Percentiles rank a stretch among this genome's conserved stretches.
These are phyloP conservation scores for Spodoptera picta DNA, from an alignment of 2,888 invertebrate species.

Conservation along the genomic window DNA sequence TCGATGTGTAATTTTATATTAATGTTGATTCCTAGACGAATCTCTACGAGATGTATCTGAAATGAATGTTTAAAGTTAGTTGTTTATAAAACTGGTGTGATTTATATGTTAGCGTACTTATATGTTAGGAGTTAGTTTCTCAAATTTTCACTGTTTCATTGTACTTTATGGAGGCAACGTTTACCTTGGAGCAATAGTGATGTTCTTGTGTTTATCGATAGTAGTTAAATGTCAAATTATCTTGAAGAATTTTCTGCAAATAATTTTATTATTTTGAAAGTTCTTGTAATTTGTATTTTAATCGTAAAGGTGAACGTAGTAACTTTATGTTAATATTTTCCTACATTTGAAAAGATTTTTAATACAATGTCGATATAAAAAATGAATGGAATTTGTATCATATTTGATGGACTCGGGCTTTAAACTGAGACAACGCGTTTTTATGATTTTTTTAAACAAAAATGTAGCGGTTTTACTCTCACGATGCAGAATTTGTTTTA, in stretches of 20 bases:
- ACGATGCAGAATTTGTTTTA: slow-evolving; percentile 32
- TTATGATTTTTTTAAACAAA: slow-evolving; percentile 10
- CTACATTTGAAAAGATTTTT: slow-evolving; percentile 1
- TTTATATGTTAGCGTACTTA: slow-evolving; percentile 52
- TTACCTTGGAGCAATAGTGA: not conserved
- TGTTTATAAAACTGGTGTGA: slow-evolving; percentile 54
- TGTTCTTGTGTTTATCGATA: slow-evolving; percentile 1
- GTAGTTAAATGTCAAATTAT: not conserved
- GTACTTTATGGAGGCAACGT: slow-evolving; percentile 20
- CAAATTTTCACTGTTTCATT: slow-evolving; percentile 43
- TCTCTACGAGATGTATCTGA: slow-evolving; percentile 48
- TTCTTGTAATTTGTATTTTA: too few species aligned
- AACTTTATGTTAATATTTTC: slow-evolving; percentile 1
- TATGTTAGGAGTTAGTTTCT: slow-evolving; percentile 46
- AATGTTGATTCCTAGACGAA: slow-evolving; percentile 54
- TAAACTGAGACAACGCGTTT: slow-evolving; percentile 19
- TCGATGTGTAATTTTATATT: slow-evolving; percentile 69
- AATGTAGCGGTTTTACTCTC: slow-evolving; percentile 13
- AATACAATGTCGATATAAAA: slow-evolving; percentile 7
- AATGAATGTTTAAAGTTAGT: slow-evolving; percentile 49
- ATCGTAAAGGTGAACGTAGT: slow-evolving; percentile 19
- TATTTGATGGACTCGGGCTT: slow-evolving; percentile 5
- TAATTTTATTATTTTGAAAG: not conserved
- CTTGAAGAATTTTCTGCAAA: not conserved
- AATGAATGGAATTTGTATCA: slow-evolving; percentile 11